Evolutionary conservation across 1,140 invertebrate species (phyloP), one percentile per base, ranked within the genome.

Genomic region (Ruditapes philippinarum): DNA sequence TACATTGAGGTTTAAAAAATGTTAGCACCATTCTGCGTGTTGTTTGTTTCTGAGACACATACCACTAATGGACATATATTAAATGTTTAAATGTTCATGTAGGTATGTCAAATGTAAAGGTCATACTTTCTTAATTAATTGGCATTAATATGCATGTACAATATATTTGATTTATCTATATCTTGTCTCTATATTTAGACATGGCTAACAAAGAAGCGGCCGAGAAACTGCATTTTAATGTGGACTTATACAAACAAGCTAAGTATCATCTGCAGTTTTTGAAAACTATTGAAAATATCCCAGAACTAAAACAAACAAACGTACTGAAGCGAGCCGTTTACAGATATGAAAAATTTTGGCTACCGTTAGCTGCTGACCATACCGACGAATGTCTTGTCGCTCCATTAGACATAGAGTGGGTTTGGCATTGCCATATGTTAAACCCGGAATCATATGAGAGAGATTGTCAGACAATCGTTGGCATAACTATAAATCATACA

Each of bases 381-480:
- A 62, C 84, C 33, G 80, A 89, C 14, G 90, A 92, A 33, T 54
- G 89, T 14, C 49, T 96, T 11, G 93, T 94, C 68, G 95, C 96
- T 4, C 96, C 96, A 22, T 79, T 96, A 36, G 96, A 96, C 89
- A 95, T 96, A 60, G 95, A 96, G 82, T 96, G 96, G 96, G 91
- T 96, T n/a, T 96, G 96, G 96, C 96, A 96, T 78, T 95, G 95
- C 28, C 96, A 96, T 80, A 94, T 96, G 92, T 90, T 96, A 36
- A 94, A 93, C 76, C 96, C 96, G 33, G 78, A 91, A n/a, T 76
- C 90, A 28, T 96, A 96, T 85, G 93, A 91, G 83, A 93, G 92
- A 86, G 96, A 96, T 88, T 96, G 96, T 84, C 65, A 91, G 40
- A 54, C 54, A 7, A 65, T 96, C 36, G 94, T 94, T 70, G 94